These are phyloP conservation scores for Pelusios castaneus DNA, from an alignment of 2,113 vertebrate species.

Conservation along the genomic window DNA sequence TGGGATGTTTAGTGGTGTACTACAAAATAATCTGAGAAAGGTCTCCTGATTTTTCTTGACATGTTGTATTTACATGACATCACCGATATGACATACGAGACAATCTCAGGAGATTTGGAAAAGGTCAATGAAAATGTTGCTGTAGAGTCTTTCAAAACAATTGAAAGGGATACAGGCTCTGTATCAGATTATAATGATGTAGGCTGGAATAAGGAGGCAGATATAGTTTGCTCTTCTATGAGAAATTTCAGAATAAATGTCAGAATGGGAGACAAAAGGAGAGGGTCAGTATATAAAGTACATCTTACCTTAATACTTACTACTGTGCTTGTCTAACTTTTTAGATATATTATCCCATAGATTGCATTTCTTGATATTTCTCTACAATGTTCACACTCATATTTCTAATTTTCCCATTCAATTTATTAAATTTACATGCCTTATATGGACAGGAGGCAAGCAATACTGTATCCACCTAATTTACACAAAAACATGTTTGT, in stretches of 20 bases:
- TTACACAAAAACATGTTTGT: neutral
- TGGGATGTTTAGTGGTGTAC: neutral
- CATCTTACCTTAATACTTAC: neutral
- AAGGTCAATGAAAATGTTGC: neutral
- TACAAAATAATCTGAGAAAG: neutral
- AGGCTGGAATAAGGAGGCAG: neutral
- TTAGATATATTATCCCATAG: neutral
- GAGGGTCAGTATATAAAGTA: neutral
- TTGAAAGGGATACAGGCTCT: neutral
- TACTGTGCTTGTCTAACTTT: neutral
- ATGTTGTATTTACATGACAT: neutral
- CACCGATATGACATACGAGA: neutral
- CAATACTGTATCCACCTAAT: neutral
- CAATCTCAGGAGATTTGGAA: neutral
- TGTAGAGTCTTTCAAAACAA: neutral
- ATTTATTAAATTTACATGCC: neutral
- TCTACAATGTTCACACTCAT: neutral
- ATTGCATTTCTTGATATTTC: neutral
- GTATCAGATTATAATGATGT: neutral
- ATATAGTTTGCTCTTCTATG: neutral
- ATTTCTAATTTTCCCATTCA: neutral
- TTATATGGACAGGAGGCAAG: neutral
- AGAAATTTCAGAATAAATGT: neutral
- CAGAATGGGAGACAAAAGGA: neutral
- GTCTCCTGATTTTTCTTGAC: neutral